Base-by-base conservation (phyloP, 2,113 vertebrate genomes). In the Nibea albiflora region DNA sequence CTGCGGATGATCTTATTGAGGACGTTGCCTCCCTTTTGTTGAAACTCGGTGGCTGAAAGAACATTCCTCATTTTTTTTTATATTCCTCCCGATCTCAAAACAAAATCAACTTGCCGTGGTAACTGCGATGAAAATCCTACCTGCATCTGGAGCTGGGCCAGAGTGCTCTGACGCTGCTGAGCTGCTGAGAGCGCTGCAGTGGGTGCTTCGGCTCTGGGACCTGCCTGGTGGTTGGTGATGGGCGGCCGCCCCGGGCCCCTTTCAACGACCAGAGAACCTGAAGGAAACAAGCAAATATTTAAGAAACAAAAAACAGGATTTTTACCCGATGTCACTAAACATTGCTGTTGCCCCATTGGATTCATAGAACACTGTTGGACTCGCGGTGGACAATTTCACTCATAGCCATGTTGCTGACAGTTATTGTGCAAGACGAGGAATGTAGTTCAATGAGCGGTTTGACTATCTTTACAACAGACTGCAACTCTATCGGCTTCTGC, bases 81-180 rank as follows among this genome's bases (percentile, higher is more conserved):
- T 35, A 35, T 39, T 9, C 35, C 35, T 39, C 8, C 35, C 2
- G 35, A 39, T 4, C 35, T 46, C 3, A 42, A 17, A 11, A 75
- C 1, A 11, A 19, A 49, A 39, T 49, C 3, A 49, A 49, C 16
- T 22, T 14, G 20, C 42, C 4, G 50, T 5, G 3, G 5, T 6
- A 42, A 61, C 31, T 35, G 44, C 19, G n/a, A 42, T 46, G 17
- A 58, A 73, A 31, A 31, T 65, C 22, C 4, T 74, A 94, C 93
- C 91, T 96, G 95, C 95, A 95, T 92, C 87, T 96, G 95, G 3
- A 96, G 94, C 90, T 95, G 95, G 44, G 95, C 95, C 63, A 96
- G 88, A 0, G 95, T 96, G 78, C 92, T 95, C 80, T 95, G 95
- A 17, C 93, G 78, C 70, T 93, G 93, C 83, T 94, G 95, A 9